phyloP scores from a whole-genome alignment of 1,140 invertebrate genomes.

The Drosophila pruinosa region DNA sequence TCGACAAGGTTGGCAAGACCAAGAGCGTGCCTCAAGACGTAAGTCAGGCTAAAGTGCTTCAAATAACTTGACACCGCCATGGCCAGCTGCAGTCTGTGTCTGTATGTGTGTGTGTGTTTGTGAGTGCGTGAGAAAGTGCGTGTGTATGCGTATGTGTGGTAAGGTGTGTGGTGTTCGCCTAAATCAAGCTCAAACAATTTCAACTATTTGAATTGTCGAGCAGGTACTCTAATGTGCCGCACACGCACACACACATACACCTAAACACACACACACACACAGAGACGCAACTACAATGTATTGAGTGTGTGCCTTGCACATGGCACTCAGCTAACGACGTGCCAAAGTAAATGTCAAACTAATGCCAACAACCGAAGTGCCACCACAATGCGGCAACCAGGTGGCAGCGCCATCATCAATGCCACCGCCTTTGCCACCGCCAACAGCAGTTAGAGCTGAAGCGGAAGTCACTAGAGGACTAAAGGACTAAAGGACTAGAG shows the following conservation, averaged over 20 bases:
- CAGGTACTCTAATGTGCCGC: constrained; percentile 59
- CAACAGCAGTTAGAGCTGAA: neutral
- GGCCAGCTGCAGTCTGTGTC: constrained; percentile 19
- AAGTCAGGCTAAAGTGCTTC: constrained; percentile 63
- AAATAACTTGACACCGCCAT: constrained; percentile 65
- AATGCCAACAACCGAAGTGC: constrained; percentile 58
- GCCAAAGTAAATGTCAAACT: constrained; percentile 80
- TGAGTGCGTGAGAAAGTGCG: constrained; percentile 16
- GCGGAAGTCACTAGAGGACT: constrained; percentile 24
- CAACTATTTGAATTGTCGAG: constrained; percentile 76
- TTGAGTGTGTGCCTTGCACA: constrained; percentile 14
- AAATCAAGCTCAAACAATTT: constrained; percentile 80
- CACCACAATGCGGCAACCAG: constrained; percentile 54
- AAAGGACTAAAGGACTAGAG: neutral
- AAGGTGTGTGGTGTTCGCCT: constrained; percentile 60
- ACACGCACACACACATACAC: constrained; percentile 16
- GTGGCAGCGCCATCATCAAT: constrained; percentile 33
- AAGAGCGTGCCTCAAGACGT: constrained; percentile 23
- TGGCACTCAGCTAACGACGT: constrained; percentile 68
- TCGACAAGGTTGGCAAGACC: neutral
- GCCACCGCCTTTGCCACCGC: no score
- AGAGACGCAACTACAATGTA: neutral
- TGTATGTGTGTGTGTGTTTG: constrained; percentile 1
- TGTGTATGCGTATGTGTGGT: constrained; percentile 22
- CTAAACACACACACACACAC: neutral